These are phyloP conservation scores for Agrypnus murinus DNA, from an alignment of 2,888 invertebrate genomes.

Conservation along the genomic window DNA sequence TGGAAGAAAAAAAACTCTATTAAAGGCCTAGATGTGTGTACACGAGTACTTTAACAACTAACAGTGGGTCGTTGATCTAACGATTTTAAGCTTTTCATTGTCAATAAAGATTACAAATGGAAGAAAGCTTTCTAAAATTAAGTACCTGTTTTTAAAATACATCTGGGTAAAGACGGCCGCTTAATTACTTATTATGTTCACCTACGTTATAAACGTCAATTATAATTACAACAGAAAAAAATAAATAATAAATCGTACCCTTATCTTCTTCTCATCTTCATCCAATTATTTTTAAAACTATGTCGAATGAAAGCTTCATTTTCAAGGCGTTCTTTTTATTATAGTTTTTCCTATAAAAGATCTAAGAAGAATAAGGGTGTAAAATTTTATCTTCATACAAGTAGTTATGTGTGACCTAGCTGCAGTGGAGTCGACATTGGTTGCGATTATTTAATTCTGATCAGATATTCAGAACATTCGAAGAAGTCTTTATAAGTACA, in stretches of 20 bases:
- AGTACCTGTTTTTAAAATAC: conserved; percentile 35
- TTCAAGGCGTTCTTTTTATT: too few relatives aligned
- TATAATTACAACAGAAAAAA: conserved; percentile 40
- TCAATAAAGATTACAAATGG: conserved; percentile 43
- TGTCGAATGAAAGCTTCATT: too few relatives aligned
- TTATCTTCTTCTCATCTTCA: conserved; percentile 40
- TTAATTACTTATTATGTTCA: conserved; percentile 43
- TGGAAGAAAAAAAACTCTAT: conserved; percentile 16
- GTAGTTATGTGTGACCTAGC: too few relatives aligned
- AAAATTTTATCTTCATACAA: too few relatives aligned
- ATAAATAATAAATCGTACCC: conserved; percentile 28
- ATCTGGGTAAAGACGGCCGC: conserved; percentile 31
- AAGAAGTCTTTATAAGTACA: too few relatives aligned
- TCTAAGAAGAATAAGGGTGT: too few relatives aligned
- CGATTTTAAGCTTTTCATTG: conserved; percentile 31
- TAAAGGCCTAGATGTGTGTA: background rate
- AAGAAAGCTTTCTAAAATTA: conserved; percentile 41
- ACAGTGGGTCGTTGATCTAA: conserved; percentile 34
- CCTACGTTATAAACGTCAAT: conserved; percentile 46
- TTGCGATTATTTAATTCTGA: background rate
- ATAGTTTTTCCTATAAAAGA: too few relatives aligned
- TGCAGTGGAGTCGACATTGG: conserved; percentile 6
- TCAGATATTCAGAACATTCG: too few relatives aligned
- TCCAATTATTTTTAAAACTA: conserved; percentile 7
- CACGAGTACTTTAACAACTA: conserved; percentile 15